Evolutionary conservation across 2,113 vertebrate species (phyloP).

Genomic region (Hippopotamus amphibius): DNA sequence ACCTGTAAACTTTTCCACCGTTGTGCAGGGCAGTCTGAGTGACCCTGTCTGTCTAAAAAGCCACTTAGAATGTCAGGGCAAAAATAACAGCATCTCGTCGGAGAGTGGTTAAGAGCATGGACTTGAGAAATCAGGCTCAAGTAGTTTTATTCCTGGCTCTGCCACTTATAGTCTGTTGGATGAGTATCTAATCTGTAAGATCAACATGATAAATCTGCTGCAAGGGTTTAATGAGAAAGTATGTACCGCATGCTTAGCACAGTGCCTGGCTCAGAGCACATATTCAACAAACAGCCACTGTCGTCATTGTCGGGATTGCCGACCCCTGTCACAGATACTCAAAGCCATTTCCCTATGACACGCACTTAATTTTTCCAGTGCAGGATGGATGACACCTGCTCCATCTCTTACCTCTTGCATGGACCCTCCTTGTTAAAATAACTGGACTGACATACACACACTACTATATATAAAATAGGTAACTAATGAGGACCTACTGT

Average conservation of each 20-base stretch:
- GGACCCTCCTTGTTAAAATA: neutral
- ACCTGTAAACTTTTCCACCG: neutral
- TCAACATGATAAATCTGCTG: neutral
- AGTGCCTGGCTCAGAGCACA: neutral
- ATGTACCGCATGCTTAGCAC: neutral
- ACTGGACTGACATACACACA: neutral
- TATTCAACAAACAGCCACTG: neutral
- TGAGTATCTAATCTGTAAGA: slow-evolving; percentile 3
- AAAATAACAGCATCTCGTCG: slow-evolving; percentile 11
- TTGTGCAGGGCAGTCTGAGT: neutral
- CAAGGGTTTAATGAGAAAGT: neutral
- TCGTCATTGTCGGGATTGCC: neutral
- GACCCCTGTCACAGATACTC: neutral
- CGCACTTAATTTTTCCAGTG: neutral
- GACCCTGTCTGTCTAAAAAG: slow-evolving; percentile 35
- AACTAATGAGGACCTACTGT: neutral
- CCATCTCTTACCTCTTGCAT: neutral
- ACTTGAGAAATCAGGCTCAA: neutral
- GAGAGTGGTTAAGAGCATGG: neutral
- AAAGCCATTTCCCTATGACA: neutral
- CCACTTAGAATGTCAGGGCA: neutral
- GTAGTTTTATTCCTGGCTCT: neutral
- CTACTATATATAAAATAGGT: neutral
- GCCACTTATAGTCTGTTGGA: neutral
- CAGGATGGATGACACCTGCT: neutral